Evolutionary conservation across 1,140 invertebrate genomes (phyloP).

Genomic region (Drosophila funebris): DNA sequence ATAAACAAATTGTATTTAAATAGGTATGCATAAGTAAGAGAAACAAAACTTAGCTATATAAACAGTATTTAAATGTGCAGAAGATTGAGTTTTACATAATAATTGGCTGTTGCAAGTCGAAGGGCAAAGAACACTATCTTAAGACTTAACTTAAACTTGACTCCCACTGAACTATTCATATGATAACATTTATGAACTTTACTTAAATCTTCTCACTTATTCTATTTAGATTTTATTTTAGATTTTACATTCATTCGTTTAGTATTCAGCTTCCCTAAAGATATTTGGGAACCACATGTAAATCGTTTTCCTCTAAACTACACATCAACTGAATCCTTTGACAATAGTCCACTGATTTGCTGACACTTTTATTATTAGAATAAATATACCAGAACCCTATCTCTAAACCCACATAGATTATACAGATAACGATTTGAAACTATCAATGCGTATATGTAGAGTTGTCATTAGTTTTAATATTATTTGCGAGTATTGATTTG

Average conservation of each 20-base stretch:
- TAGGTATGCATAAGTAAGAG: slow-evolving; percentile 42
- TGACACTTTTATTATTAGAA: background rate
- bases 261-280: too few species aligned
- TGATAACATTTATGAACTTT: too few species aligned
- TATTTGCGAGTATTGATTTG: background rate
- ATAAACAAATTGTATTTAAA: slow-evolving; percentile 48
- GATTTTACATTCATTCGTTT: too few species aligned
- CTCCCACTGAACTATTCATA: background rate
- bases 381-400: too few species aligned
- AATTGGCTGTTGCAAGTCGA: slow-evolving; percentile 21
- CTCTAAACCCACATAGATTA: too few species aligned
- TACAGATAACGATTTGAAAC: background rate
- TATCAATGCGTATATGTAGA: background rate
- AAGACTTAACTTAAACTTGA: background rate
- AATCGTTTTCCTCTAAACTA: too few species aligned
- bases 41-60: slow-evolving; percentile 13
- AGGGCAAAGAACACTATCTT: background rate
- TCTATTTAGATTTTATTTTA: background rate
- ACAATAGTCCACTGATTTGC: too few species aligned
- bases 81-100: slow-evolving; percentile 36
- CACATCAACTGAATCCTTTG: too few species aligned
- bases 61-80: slow-evolving; percentile 9
- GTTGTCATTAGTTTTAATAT: slow-evolving; percentile 5
- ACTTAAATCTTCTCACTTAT: background rate
- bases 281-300: too few species aligned